These are phyloP conservation scores for Picathartes gymnocephalus DNA, from an alignment of 2,113 vertebrate genomes.

Conservation along the genomic window DNA sequence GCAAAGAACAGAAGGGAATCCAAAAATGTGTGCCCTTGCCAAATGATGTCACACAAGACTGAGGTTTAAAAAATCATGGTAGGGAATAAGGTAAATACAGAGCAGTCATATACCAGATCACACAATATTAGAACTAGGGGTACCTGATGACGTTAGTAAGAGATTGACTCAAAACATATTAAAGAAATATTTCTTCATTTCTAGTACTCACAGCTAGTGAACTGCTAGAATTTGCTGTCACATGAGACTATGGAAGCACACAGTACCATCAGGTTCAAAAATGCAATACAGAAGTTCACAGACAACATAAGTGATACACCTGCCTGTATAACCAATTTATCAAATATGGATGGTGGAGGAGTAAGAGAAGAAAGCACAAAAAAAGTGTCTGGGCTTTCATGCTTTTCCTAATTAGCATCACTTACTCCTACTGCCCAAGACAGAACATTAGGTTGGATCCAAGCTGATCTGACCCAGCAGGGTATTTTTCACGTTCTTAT, in stretches of 20 bases:
- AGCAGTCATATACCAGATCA: background rate
- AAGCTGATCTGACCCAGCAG: background rate
- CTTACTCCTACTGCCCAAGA: background rate
- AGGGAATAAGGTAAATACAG: background rate
- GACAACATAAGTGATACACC: background rate
- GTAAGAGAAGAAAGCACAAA: background rate
- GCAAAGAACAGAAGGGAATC: background rate
- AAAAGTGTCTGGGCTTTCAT: background rate
- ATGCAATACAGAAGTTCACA: background rate
- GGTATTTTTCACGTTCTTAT: background rate
- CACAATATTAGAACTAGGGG: background rate
- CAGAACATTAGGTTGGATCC: background rate
- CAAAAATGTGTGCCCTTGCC: background rate
- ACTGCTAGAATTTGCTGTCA: background rate
- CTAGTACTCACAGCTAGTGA: background rate
- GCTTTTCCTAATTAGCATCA: background rate
- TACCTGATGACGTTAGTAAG: background rate
- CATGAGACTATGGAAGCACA: background rate
- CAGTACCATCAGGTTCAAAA: background rate
- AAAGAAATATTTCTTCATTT: background rate
- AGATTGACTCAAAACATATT: background rate
- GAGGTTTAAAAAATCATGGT: background rate
- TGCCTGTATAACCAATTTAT: background rate
- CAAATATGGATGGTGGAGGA: background rate
- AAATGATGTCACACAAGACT: background rate